Conservation (phyloP, 2,797 vertebrate genomes). For the Brachyrhaphis roseni region DNA sequence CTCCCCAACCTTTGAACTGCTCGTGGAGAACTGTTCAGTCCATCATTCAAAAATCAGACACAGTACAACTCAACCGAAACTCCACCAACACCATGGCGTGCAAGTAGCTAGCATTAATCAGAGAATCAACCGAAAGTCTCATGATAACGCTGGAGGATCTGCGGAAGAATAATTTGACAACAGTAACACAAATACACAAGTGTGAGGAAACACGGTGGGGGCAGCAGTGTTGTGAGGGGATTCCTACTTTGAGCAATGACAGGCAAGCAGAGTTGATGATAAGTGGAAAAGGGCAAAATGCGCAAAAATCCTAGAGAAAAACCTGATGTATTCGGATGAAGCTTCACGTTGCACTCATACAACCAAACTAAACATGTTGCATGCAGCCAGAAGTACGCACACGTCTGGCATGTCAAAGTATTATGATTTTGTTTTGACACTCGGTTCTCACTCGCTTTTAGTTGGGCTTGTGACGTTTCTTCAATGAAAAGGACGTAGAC, state of each 20-base stretch:
- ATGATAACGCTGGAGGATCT: not conserved
- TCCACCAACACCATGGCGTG: not conserved
- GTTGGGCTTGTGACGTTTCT: too few relatives aligned
- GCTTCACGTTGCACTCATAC: not conserved
- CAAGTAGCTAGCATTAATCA: not conserved
- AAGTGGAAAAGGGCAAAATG: not conserved
- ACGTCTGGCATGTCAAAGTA: not conserved
- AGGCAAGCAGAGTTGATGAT: not conserved
- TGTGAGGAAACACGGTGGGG: not conserved
- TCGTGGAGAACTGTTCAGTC: not conserved
- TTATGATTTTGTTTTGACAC: not conserved
- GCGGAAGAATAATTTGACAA: not conserved
- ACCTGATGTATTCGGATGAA: not conserved
- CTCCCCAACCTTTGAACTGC: not conserved
- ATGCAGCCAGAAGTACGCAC: not conserved
- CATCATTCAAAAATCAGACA: not conserved
- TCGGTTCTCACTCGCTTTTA: not conserved
- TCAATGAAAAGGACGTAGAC: not conserved
- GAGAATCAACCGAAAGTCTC: not conserved
- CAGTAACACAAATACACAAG: not conserved
- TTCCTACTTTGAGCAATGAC: not conserved
- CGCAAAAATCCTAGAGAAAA: not conserved
- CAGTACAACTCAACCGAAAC: not conserved
- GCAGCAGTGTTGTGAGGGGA: not conserved
- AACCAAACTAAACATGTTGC: not conserved